Evolutionary conservation across 2,797 vertebrate species (phyloP).

Genomic region (Oceanodroma leucorhoa): DNA sequence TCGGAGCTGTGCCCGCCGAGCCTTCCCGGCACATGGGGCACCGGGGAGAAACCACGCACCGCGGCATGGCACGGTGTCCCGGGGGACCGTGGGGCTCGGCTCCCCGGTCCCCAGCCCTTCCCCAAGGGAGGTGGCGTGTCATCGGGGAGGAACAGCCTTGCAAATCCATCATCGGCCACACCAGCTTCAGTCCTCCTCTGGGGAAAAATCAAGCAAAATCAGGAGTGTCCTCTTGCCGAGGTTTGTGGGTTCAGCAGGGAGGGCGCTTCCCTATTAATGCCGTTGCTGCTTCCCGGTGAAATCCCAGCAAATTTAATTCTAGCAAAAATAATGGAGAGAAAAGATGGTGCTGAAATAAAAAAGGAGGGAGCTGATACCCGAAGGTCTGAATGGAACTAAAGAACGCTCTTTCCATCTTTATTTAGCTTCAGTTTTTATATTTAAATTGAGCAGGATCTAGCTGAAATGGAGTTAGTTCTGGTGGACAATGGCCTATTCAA

Average conservation of each 20-base stretch:
- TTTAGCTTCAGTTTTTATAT: constrained; percentile 52
- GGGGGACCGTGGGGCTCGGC: background rate
- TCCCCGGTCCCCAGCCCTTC: background rate
- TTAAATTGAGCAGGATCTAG: constrained; percentile 56
- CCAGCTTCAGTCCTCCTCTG: background rate
- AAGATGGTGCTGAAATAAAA: constrained; percentile 9
- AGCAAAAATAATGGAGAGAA: constrained; percentile 3
- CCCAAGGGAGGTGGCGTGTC: background rate
- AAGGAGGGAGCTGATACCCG: constrained; percentile 4
- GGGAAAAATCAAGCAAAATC: background rate
- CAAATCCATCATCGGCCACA: background rate
- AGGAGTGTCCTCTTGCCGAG: background rate
- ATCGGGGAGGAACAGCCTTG: background rate
- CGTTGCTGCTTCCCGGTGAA: background rate
- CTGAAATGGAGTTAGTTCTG: constrained; percentile 53
- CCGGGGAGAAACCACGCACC: accelerated
- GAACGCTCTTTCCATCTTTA: background rate
- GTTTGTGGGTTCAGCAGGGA: background rate
- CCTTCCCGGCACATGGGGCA: background rate
- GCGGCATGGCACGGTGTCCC: accelerated
- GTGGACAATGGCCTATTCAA: constrained; percentile 58
- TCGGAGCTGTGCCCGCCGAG: accelerated
- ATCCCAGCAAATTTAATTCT: constrained; percentile 27
- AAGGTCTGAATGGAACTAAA: constrained; percentile 18
- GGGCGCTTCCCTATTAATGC: background rate